Percentiles rank a stretch among this genome's conserved stretches.
These are phyloP conservation scores for Folsomia candida DNA, from an alignment of 2,888 invertebrate genomes.

Conservation along the genomic window DNA sequence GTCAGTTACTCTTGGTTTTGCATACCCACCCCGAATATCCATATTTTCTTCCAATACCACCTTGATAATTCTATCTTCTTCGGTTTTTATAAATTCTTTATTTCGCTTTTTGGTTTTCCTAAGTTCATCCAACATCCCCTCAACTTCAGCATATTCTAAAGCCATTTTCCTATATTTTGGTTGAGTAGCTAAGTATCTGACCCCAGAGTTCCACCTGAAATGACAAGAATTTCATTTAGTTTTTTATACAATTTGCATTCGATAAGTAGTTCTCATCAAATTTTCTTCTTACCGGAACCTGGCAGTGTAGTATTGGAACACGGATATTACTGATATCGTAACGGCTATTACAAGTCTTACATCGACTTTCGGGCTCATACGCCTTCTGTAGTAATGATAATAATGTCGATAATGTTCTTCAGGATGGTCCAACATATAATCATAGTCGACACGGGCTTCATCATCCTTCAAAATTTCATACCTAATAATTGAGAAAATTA, in stretches of 20 bases:
- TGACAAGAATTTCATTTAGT: neutral
- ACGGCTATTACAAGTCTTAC: constrained; percentile 81
- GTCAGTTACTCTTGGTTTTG: constrained; percentile 74
- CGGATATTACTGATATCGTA: constrained; percentile 78
- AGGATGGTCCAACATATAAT: constrained; percentile 94
- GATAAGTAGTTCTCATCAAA: neutral
- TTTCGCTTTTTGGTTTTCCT: constrained; percentile 56
- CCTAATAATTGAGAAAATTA: constrained; percentile 39
- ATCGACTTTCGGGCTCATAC: constrained; percentile 88
- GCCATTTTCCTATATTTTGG: constrained; percentile 85
- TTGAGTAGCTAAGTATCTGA: constrained; percentile 79
- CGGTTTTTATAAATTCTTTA: constrained; percentile 67
- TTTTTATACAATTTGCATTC: constrained; percentile 1
- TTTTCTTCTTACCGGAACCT: constrained; percentile 39
- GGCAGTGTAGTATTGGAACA: constrained; percentile 77
- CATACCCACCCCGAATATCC: constrained; percentile 90
- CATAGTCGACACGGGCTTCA: constrained; percentile 81
- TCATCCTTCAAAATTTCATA: constrained; percentile 87
- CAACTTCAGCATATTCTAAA: constrained; percentile 61
- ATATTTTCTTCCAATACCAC: constrained; percentile 85
- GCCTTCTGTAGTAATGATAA: constrained; percentile 82
- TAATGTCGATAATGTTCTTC: constrained; percentile 88
- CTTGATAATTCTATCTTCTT: constrained; percentile 75
- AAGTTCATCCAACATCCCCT: constrained; percentile 59
- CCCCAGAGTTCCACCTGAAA: constrained; percentile 70